Evolutionary conservation across 2,888 invertebrate genomes (phyloP).

Genomic region (Proisotoma minuta): DNA sequence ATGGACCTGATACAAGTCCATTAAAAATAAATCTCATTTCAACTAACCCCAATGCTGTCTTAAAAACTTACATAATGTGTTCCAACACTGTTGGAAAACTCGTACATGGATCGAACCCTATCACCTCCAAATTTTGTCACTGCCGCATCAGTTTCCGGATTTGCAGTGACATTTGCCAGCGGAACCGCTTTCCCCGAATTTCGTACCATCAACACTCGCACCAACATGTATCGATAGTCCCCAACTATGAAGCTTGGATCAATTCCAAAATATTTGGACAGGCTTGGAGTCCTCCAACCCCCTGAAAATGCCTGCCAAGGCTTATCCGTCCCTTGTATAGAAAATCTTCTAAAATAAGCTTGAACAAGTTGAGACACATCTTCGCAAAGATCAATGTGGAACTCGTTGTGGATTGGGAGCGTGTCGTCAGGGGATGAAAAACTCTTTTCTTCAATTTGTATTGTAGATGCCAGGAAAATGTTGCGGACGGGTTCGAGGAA

Average conservation of each 20-base stretch:
- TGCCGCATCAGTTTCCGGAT: neutral
- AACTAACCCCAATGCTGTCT: neutral
- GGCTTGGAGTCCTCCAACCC: conserved; percentile 74
- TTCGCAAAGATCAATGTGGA: conserved; percentile 90
- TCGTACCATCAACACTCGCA: conserved; percentile 55
- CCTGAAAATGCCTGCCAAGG: conserved; percentile 78
- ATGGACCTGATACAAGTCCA: conserved; percentile 20
- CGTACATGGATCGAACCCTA: conserved; percentile 24
- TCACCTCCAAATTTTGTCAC: conserved; percentile 18
- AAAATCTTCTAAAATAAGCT: conserved; percentile 82
- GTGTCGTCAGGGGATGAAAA: conserved; percentile 15
- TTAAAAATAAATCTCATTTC: neutral
- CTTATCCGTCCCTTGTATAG: conserved; percentile 71
- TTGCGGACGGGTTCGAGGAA: conserved; percentile 67
- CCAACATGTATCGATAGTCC: conserved; percentile 71
- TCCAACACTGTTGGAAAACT: conserved; percentile 35
- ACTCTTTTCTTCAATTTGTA: conserved; percentile 22
- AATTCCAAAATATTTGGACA: conserved; percentile 64
- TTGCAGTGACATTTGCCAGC: conserved; percentile 55
- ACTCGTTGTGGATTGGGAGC: conserved; percentile 57
- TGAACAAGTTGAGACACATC: conserved; percentile 74
- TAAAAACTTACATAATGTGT: conserved; percentile 31
- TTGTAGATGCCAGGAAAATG: conserved; percentile 54
- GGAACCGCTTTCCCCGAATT: conserved; percentile 64
- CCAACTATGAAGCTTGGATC: conserved; percentile 64